A percentile compares a stretch with the other conserved stretches of the same genome.
These are phyloP conservation scores for Oxyura jamaicensis DNA, from an alignment of 2,113 vertebrate genomes.

Conservation along the genomic window DNA sequence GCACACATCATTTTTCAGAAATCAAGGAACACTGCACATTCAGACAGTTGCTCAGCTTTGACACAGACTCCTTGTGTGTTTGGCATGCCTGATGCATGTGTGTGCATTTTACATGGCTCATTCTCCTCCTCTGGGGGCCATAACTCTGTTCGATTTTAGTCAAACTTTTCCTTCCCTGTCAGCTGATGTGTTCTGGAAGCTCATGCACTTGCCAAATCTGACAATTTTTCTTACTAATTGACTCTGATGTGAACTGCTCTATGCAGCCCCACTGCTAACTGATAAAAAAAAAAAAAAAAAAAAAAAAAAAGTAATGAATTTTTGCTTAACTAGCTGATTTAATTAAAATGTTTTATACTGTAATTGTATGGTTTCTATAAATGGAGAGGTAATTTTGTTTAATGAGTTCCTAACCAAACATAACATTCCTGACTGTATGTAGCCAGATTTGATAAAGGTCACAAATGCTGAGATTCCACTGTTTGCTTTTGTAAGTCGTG, in stretches of 20 bases:
- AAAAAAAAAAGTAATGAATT: slow-evolving; percentile 34
- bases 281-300: neutral
- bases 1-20: neutral
- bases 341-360: slow-evolving; percentile 73
- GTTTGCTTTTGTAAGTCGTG: slow-evolving; percentile 61
- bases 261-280: slow-evolving; percentile 36
- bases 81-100: neutral
- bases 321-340: slow-evolving; percentile 72
- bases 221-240: slow-evolving; percentile 72
- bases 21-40: neutral
- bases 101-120: neutral
- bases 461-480: slow-evolving; percentile 16
- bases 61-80: neutral
- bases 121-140: slow-evolving; percentile 32
- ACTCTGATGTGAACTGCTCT: slow-evolving; percentile 40
- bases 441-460: slow-evolving; percentile 72
- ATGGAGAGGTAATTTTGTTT: slow-evolving; percentile 67
- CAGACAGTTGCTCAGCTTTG: neutral
- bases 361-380: slow-evolving; percentile 68
- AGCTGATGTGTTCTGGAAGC: slow-evolving; percentile 25
- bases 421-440: slow-evolving; percentile 44
- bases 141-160: slow-evolving; percentile 7
- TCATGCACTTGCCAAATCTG: slow-evolving; percentile 23
- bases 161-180: slow-evolving; percentile 16
- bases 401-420: slow-evolving; percentile 67